Percentiles rank a stretch among this genome's conserved stretches.
Conservation (phyloP, 53 echinoderm and acorn worm species). For the Patiria pectinifera region DNA sequence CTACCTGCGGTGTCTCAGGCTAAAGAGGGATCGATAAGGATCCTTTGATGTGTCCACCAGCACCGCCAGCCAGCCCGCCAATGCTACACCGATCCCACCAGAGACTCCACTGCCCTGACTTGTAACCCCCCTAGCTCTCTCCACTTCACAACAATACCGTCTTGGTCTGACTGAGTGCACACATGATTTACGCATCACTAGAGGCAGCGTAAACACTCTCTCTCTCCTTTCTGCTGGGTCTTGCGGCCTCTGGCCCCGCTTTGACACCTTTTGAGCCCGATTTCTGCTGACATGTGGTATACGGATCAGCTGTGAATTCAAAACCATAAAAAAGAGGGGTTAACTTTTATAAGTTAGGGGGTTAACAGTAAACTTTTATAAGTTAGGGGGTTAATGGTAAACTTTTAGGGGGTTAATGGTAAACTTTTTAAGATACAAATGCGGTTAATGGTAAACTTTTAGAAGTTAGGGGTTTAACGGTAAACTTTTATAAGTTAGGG, state of each 20-base stretch:
- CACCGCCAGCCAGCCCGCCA: neutral
- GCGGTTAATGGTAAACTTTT: too few species aligned
- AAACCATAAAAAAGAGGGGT: neutral
- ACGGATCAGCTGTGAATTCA: neutral
- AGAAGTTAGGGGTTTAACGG: too few species aligned
- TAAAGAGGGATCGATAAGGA: neutral
- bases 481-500: too few species aligned
- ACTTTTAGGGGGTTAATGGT: too few species aligned
- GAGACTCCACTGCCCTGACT: neutral
- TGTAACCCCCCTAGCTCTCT: neutral
- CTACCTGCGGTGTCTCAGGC: neutral
- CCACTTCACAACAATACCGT: neutral
- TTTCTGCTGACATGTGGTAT: conserved; percentile 37
- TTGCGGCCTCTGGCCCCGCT: conserved; percentile 25
- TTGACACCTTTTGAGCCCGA: conserved; percentile 36
- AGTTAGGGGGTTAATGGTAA: too few species aligned
- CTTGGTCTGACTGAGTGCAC: conserved; percentile 24
- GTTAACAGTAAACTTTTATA: too few species aligned
- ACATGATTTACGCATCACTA: conserved; percentile 60
- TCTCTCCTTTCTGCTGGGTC: neutral
- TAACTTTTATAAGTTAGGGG: neutral
- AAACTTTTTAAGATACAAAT: too few species aligned
- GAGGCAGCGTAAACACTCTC: conserved; percentile 38
- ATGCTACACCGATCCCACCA: neutral
- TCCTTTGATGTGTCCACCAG: neutral